These are phyloP conservation scores for Sceloporus undulatus DNA, from an alignment of 2,113 vertebrate species.

Conservation along the genomic window DNA sequence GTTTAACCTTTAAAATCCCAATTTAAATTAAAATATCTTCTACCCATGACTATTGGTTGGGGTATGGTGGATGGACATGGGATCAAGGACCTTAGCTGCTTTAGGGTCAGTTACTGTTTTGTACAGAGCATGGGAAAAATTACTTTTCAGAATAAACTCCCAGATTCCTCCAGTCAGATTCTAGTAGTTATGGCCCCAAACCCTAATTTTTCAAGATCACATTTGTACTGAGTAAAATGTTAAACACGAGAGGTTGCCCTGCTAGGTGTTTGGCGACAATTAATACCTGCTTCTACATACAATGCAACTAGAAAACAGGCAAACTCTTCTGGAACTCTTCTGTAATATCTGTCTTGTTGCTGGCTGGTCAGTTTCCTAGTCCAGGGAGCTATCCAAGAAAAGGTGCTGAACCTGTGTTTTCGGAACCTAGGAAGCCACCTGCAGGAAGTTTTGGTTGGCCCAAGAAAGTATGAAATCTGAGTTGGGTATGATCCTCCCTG, in stretches of 20 bases:
- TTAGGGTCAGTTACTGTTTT: not conserved
- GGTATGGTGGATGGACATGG: not conserved
- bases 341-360: not conserved
- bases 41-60: not conserved
- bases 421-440: not conserved
- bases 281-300: not conserved
- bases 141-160: too few relatives aligned
- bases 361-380: not conserved
- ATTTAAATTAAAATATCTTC: not conserved
- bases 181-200: too few relatives aligned
- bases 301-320: not conserved
- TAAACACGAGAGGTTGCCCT: not conserved
- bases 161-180: too few relatives aligned
- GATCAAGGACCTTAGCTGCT: not conserved
- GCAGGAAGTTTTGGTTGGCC: not conserved
- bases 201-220: too few relatives aligned
- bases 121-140: too few relatives aligned
- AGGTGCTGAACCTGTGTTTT: slow-evolving; percentile 23
- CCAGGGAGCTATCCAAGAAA: slow-evolving; percentile 29
- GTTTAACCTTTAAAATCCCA: not conserved
- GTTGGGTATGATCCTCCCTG: not conserved
- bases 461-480: not conserved
- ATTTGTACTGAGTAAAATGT: too few relatives aligned
- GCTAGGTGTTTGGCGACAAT: not conserved
- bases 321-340: not conserved